phyloP scores from a whole-genome alignment of 2,113 vertebrate genomes.

The Ptychochromis oligacanthus region DNA sequence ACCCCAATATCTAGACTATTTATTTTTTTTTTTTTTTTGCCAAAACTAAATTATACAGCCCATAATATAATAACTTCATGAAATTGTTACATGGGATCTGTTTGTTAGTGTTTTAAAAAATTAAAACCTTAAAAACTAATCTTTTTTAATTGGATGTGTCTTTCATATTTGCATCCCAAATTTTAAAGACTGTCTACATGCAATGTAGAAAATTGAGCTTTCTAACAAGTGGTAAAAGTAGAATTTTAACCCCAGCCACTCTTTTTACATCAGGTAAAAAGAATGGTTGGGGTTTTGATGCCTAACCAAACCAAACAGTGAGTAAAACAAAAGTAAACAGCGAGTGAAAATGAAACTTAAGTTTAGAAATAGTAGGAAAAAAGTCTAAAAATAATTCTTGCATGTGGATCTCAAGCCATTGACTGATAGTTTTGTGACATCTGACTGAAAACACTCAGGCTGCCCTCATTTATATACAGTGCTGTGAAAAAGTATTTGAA shows the following conservation, averaged over 20 bases:
- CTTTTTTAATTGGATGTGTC: background rate
- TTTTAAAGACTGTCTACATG: background rate
- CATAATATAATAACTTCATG: background rate
- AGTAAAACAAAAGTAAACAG: background rate
- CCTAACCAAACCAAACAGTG: background rate
- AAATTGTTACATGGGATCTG: background rate
- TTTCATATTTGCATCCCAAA: background rate
- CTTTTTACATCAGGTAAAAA: too few species aligned
- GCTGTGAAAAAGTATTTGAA: too few species aligned
- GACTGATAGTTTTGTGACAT: background rate
- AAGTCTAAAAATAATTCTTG: background rate
- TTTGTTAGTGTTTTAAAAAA: background rate
- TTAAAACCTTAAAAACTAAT: background rate
- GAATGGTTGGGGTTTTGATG: background rate
- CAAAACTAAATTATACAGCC: background rate
- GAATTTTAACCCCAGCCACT: background rate
- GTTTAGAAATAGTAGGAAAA: background rate
- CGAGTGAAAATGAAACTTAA: background rate
- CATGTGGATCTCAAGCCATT: too few species aligned
- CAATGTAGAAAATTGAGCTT: background rate
- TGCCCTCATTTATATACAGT: background rate
- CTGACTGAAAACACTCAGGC: background rate
- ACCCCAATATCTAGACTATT: too few species aligned
- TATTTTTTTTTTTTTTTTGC: background rate
- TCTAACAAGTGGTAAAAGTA: too few species aligned